Conservation (phyloP, 2,888 invertebrate species). For the Eustalomyia histrio region DNA sequence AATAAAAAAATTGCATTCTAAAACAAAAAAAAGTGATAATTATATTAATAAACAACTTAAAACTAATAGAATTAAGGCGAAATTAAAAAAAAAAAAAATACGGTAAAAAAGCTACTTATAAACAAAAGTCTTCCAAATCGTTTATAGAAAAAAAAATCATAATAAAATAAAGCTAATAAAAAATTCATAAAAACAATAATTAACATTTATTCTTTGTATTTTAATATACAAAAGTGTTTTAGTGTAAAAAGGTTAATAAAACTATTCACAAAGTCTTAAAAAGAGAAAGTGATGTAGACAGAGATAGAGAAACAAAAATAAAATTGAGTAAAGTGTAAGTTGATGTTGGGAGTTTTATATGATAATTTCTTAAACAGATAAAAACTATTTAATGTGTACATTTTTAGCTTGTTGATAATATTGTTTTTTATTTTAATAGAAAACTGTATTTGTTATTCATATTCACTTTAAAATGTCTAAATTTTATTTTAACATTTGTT, state of each 20-base stretch:
- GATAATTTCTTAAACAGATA: background rate
- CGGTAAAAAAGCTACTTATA: slow-evolving; percentile 53
- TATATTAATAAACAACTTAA: slow-evolving; percentile 33
- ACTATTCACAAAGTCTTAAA: background rate
- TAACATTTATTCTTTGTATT: slow-evolving; percentile 23
- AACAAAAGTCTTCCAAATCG: slow-evolving; percentile 56
- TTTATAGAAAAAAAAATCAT: slow-evolving; percentile 2
- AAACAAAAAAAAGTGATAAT: slow-evolving; percentile 14
- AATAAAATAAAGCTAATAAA: slow-evolving; percentile 19
- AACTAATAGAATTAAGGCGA: slow-evolving; percentile 30
- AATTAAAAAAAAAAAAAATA: slow-evolving; percentile 24
- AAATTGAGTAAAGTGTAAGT: background rate
- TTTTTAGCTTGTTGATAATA: background rate
- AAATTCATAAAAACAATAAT: slow-evolving; percentile 17
- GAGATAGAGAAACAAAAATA: background rate
- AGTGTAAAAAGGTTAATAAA: background rate
- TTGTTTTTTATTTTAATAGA: slow-evolving; percentile 4
- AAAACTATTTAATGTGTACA: background rate
- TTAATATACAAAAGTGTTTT: slow-evolving; percentile 20
- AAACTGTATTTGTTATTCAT: background rate
- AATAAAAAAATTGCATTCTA: slow-evolving; percentile 35
- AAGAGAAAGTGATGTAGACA: background rate
- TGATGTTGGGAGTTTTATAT: background rate
- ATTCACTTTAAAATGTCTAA: background rate
- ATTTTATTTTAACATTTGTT: background rate